phyloP scores from a whole-genome alignment of 2,888 invertebrate genomes.

The Ornithoptera priamus region DNA sequence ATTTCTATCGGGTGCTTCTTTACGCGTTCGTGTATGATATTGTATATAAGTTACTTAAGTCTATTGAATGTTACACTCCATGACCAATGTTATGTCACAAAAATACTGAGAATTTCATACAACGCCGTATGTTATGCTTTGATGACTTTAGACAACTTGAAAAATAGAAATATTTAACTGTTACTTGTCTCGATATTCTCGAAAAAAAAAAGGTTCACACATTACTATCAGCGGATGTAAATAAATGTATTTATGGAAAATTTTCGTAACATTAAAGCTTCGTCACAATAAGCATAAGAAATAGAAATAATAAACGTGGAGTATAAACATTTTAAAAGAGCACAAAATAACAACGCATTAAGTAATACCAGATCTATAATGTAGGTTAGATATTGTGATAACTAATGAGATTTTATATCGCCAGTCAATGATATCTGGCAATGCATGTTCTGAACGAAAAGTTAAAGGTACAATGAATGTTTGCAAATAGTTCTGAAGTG shows the following conservation, averaged over 20 bases:
- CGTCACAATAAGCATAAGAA: constrained; percentile 23
- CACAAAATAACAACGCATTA: constrained; percentile 71
- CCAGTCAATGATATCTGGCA: constrained; percentile 57
- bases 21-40: constrained; percentile 72
- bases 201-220: neutral
- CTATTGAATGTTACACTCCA: constrained; percentile 64
- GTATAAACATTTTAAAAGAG: constrained; percentile 51
- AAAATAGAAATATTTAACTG: neutral
- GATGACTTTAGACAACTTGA: constrained; percentile 4
- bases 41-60: constrained; percentile 75
- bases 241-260: neutral
- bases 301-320: constrained; percentile 40
- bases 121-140: constrained; percentile 14
- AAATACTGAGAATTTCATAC: constrained; percentile 34
- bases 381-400: constrained; percentile 78
- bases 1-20: constrained; percentile 78
- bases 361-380: constrained; percentile 72
- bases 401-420: constrained; percentile 75
- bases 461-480: constrained; percentile 75
- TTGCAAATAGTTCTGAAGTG: constrained; percentile 58
- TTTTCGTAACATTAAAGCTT: constrained; percentile 13
- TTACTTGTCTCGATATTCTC: neutral
- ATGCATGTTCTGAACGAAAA: constrained; percentile 65
- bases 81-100: constrained; percentile 65
- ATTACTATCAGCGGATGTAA: constrained; percentile 1